Percentiles rank a stretch among this genome's conserved stretches.
Evolutionary conservation across 1,140 invertebrate species (phyloP).

Genomic region (Drosophila eugracilis): DNA sequence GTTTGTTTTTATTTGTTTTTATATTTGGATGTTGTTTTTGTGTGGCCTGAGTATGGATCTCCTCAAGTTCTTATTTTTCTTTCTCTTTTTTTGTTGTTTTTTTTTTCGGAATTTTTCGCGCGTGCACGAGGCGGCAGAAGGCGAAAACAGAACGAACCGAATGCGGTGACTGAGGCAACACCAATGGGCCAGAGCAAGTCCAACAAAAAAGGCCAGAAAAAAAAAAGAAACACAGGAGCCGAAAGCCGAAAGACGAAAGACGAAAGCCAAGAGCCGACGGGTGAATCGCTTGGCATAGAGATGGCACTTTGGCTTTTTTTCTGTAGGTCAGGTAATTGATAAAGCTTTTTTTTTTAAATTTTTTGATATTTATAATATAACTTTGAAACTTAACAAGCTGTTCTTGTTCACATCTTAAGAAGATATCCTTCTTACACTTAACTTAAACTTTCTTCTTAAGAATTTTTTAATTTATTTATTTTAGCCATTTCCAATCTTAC

Average conservation of each 20-base stretch:
- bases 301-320: conserved; percentile 1
- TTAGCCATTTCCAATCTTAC: too few relatives aligned
- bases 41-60: neutral
- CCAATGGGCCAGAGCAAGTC: conserved; percentile 40
- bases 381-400: too few relatives aligned
- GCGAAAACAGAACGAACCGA: conserved; percentile 45
- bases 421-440: too few relatives aligned
- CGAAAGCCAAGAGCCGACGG: conserved; percentile 32
- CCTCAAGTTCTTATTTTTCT: neutral
- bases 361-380: too few relatives aligned
- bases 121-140: conserved; percentile 28
- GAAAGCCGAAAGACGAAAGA: conserved; percentile 32
- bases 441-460: too few relatives aligned
- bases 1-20: conserved; percentile 30
- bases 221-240: conserved; percentile 38
- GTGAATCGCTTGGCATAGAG: neutral
- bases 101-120: conserved; percentile 39
- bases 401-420: too few relatives aligned
- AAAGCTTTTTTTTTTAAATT: too few relatives aligned
- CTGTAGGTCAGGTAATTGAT: neutral
- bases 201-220: conserved; percentile 32
- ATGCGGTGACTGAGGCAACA: conserved; percentile 57
- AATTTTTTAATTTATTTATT: too few relatives aligned
- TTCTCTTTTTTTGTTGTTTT: neutral
- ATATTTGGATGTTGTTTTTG: conserved; percentile 3